Evolutionary conservation across 2,888 invertebrate genomes (phyloP), one percentile per base, ranked within the genome.

Genomic region (Plagodis dolabraria): DNA sequence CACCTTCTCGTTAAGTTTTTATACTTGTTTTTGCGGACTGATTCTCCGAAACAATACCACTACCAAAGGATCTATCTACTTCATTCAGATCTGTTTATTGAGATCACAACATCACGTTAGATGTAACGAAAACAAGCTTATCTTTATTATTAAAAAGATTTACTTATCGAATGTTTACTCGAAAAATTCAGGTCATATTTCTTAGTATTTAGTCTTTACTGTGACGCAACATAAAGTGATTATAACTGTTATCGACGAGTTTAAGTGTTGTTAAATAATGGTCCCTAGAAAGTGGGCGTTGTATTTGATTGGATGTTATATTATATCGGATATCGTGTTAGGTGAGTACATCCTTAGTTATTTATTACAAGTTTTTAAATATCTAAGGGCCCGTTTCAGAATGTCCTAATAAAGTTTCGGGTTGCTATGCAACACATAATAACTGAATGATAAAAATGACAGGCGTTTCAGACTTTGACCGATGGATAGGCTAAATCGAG

Each of bases 1-100:
- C 44, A 49, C 36, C 45, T 50, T 34, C 42, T 34, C 36, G 52
- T 33, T 51, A 42, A 50, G 34, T 60, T 61, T 61, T 61, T 61
- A 33, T 36, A 42, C 0, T 22, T 11, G 12, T 49, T 55, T 60
- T 56, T 56, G 52, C 45, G 10, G n/a, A 33, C 9, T 11, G 9
- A 38, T 58, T 47, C 59, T 6, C 38, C 44, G 54, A 47, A 55
- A 48, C 60, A 55, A 55, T 52, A n/a, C 0, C 48, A 11, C 34
- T 43, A 33, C 35, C 38, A 33, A 44, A 59, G n/a, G 44, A 53
- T 11, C 33, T 40, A 48, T 11, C 9, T 35, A 48, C 33, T 34
- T 38, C 44, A 42, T 48, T 48, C 12, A 40, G 47, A 58, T 45
- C 47, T 47, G 52, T 57, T n/a, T 7, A 7, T 12, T 47, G 58